Evolutionary conservation across 2,888 invertebrate species (phyloP).

Genomic region (Chalcis sispes): DNA sequence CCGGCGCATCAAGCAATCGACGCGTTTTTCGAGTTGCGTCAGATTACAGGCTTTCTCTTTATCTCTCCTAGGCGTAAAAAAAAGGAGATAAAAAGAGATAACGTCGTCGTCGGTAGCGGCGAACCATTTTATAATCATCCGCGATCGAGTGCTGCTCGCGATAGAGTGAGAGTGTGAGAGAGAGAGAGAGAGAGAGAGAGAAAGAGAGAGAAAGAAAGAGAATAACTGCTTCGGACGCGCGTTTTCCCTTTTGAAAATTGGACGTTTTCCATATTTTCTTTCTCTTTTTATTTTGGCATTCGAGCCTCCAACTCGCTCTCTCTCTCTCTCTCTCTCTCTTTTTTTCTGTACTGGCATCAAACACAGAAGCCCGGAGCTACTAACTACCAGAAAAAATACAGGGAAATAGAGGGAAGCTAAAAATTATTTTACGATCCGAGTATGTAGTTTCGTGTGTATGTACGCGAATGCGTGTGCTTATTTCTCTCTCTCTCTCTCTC

Average conservation of each 20-base stretch:
- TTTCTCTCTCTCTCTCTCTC: too few species aligned
- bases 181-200: too few species aligned
- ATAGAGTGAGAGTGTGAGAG: not conserved
- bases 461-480: too few species aligned
- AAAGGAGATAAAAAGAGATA: constrained; percentile 11
- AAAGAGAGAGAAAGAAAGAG: too few species aligned
- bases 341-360: too few species aligned
- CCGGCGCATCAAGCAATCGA: not conserved
- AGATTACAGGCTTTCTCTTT: constrained; percentile 17
- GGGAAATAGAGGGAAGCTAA: constrained; percentile 8
- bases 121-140: constrained; percentile 42
- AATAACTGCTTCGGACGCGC: not conserved
- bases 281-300: constrained; percentile 1
- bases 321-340: too few species aligned
- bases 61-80: not conserved
- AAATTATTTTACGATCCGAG: constrained; percentile 46
- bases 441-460: not conserved
- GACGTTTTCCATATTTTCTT: constrained; percentile 50
- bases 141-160: too few species aligned
- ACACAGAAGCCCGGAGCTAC: constrained; percentile 21
- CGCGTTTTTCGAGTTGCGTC: not conserved
- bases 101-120: not conserved
- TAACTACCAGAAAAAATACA: constrained; percentile 15
- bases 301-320: not conserved
- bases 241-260: constrained; percentile 39